phyloP scores from a whole-genome alignment of 2,888 invertebrate species.

The Drosophila picticornis region DNA sequence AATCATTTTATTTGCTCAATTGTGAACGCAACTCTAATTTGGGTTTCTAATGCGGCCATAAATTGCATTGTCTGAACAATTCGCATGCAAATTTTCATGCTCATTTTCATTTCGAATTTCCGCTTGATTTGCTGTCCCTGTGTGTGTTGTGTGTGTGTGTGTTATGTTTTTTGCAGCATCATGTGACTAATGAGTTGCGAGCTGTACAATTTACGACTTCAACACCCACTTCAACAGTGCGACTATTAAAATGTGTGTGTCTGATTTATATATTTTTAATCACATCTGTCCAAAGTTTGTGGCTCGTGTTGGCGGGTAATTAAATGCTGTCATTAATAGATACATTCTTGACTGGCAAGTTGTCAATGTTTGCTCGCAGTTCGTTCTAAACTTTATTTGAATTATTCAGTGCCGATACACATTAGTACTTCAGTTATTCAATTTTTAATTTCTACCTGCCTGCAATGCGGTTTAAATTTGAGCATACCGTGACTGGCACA shows the following conservation, averaged over 20 bases:
- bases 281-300: constrained; percentile 7
- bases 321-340: constrained; percentile 33
- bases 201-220: constrained; percentile 20
- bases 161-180: constrained; percentile 31
- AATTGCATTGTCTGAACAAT: constrained; percentile 51
- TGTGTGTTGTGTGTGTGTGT: neutral
- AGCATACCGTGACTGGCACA: constrained; percentile 25
- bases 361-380: constrained; percentile 28
- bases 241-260: neutral
- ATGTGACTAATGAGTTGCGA: constrained; percentile 41
- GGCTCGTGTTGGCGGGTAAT: constrained; percentile 24
- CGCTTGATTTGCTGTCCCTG: constrained; percentile 25
- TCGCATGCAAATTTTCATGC: constrained; percentile 47
- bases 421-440: constrained; percentile 3
- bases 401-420: constrained; percentile 39
- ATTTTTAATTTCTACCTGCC: neutral
- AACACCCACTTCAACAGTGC: constrained; percentile 23
- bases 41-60: constrained; percentile 29
- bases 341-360: constrained; percentile 48
- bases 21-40: constrained; percentile 45
- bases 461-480: neutral
- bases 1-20: constrained; percentile 18
- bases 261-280: neutral
- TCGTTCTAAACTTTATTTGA: constrained; percentile 25
- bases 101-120: constrained; percentile 36